phyloP scores from a whole-genome alignment of 2,113 vertebrate genomes.

The Tinamus guttatus region DNA sequence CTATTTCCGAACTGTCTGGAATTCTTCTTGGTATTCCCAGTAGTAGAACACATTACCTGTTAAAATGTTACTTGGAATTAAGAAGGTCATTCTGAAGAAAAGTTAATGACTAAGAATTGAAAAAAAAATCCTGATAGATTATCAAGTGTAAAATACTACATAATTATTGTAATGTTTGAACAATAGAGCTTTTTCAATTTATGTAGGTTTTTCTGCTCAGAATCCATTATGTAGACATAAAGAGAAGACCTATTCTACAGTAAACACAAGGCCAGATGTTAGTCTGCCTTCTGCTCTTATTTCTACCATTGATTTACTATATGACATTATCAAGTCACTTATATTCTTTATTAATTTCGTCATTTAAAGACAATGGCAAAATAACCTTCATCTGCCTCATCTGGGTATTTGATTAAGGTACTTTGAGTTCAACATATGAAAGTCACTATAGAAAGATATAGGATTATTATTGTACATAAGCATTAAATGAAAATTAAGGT shows the following conservation, averaged over 20 bases:
- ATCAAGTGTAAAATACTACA: neutral
- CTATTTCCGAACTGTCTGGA: neutral
- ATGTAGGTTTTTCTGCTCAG: accelerated
- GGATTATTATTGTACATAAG: neutral
- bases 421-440: neutral
- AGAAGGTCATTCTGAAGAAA: neutral
- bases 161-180: neutral
- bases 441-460: neutral
- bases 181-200: neutral
- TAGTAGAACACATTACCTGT: neutral
- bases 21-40: neutral
- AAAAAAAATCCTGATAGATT: neutral
- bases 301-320: neutral
- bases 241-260: neutral
- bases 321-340: neutral
- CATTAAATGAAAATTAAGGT: neutral
- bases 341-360: neutral
- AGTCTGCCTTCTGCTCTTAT: neutral
- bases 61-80: neutral
- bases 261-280: neutral
- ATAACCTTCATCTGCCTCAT: neutral
- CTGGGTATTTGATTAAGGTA: neutral
- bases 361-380: no score
- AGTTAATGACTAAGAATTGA: neutral
- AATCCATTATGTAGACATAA: neutral